Base-by-base conservation (phyloP, 2,113 vertebrate species). In the Ciconia maguari region DNA sequence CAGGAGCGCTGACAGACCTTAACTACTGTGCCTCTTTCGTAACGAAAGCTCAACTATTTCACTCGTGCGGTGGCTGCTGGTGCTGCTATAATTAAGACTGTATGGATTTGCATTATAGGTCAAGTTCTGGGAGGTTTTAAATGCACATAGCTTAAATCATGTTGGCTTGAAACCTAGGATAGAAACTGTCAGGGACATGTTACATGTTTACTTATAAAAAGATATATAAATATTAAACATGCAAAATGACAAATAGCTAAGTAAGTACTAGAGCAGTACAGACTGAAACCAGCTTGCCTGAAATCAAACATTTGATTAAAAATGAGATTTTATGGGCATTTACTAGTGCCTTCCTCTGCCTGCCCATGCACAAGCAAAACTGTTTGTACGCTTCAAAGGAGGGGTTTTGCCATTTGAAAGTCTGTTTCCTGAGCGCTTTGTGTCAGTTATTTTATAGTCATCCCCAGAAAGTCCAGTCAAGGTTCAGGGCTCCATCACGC, bases 51-150 rank as follows among this genome's bases (percentile, higher is more conserved):
- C 97, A 94, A 85, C 96, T 95, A 86, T 96, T 97, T 97, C 96
- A 89, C 94, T 97, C 24, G 22, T 94, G 94, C 38, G 11, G 81
- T 95, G 95, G 96, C 97, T 98, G 97, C 95, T 92, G 93, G 86
- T 88, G 97, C 95, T 97, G 94, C 94, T 96, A 97, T 97, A 98
- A 98, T 98, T 98, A 98, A 98, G 97, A 97, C 96, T 98, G 97
- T 97, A 97, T 97, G 95, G 95, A 90, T 98, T 97, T 97, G 94
- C 95, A 98, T 97, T 97, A 94, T 97, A 98, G 97, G 97, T 97
- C 97, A 97, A 89, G 95, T 97, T 98, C 97, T 95, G 97, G 94
- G 96, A 97, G 96, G 93, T 95, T 98, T 98, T 97, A 96, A 97
- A 97, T 57, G 92, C 93, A 94, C 93, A 80, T 77, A 95, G 89